These are phyloP conservation scores for Chelonus formosanus DNA, from an alignment of 2,888 invertebrate genomes.

Conservation along the genomic window DNA sequence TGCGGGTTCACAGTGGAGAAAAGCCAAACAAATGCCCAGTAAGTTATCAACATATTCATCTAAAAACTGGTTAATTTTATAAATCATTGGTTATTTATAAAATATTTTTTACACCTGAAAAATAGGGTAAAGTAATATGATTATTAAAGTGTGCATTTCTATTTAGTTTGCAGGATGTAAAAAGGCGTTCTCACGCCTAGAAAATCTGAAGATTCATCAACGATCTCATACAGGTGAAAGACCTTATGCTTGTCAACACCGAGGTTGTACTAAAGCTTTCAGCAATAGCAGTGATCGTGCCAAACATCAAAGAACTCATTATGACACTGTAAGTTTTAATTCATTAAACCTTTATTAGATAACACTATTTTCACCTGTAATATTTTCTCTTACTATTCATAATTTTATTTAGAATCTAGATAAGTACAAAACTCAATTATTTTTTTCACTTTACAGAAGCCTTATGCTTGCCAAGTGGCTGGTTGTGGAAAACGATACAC, in stretches of 20 bases:
- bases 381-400: too few species aligned
- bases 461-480: conserved; percentile 87
- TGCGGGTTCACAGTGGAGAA: conserved; percentile 97
- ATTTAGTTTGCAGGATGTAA: conserved; percentile 88
- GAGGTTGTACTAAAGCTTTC: conserved; percentile 94
- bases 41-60: conserved; percentile 65
- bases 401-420: too few species aligned
- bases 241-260: conserved; percentile 93
- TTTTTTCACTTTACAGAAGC: conserved; percentile 74
- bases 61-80: too few species aligned
- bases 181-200: conserved; percentile 95
- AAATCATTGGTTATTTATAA: not conserved
- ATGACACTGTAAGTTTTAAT: conserved; percentile 81
- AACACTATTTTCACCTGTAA: too few species aligned
- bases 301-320: conserved; percentile 98
- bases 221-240: conserved; percentile 95
- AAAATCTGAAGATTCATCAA: conserved; percentile 98
- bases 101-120: conserved; percentile 1
- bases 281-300: conserved; percentile 98
- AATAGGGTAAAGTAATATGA: not conserved
- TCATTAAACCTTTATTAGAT: too few species aligned
- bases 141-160: too few species aligned
- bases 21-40: conserved; percentile 98
- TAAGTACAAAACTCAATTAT: not conserved
- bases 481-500: conserved; percentile 93